Conservation (phyloP, 2,888 invertebrate species). For the Sinhomidia bicolor region DNA sequence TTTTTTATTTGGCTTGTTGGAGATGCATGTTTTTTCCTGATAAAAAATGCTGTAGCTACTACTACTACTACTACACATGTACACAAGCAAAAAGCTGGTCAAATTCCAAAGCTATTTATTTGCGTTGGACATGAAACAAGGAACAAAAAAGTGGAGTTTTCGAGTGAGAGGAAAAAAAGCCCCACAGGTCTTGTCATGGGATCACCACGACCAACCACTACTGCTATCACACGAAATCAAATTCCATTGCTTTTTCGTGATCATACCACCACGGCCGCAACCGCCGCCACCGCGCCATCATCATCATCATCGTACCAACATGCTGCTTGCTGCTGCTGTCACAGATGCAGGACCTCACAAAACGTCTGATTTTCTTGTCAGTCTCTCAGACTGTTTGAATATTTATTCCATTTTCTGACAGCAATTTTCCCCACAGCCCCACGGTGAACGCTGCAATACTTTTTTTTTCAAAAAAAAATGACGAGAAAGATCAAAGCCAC, state of each 20-base stretch:
- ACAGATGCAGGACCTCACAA: background rate
- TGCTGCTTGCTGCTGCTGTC: too few relatives aligned
- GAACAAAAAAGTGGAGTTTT: background rate
- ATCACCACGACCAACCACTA: conserved; percentile 23
- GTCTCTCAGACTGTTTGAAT: too few relatives aligned
- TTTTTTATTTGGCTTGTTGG: too few relatives aligned
- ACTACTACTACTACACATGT: too few relatives aligned
- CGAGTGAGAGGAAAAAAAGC: conserved; percentile 38
- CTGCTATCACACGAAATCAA: background rate
- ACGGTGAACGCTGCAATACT: too few relatives aligned
- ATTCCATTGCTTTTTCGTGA: background rate
- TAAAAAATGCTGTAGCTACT: background rate
- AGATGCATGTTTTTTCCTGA: background rate
- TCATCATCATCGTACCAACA: too few relatives aligned
- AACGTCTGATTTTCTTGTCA: background rate
- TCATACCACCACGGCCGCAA: background rate
- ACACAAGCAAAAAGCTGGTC: too few relatives aligned
- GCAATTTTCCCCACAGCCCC: too few relatives aligned
- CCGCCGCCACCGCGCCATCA: too few relatives aligned
- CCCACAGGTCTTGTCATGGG: conserved; percentile 68
- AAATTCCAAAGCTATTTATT: background rate
- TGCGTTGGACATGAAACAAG: background rate
- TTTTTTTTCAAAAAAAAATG: too few relatives aligned
- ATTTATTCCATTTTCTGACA: too few relatives aligned
- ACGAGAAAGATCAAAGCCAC: too few relatives aligned